A percentile compares a stretch with the other conserved stretches of the same genome.
Evolutionary conservation across 1,140 invertebrate species (phyloP).

Genomic region (Saxidomus purpurata): DNA sequence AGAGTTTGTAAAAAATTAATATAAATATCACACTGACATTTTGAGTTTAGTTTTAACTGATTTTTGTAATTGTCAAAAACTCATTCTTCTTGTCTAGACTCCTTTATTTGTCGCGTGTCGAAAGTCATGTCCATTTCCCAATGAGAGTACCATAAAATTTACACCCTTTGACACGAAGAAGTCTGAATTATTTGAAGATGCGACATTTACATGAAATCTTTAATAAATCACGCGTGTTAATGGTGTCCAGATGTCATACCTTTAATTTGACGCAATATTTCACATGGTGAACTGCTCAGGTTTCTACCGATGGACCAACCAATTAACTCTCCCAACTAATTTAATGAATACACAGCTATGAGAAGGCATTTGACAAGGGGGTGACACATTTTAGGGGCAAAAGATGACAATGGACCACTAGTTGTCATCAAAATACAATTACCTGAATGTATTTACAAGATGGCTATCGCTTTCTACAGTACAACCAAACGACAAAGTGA

Average conservation of each 20-base stretch:
- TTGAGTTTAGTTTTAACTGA: background rate
- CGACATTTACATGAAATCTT: constrained; percentile 46
- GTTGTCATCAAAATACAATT: constrained; percentile 44
- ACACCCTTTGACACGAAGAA: constrained; percentile 32
- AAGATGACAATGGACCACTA: constrained; percentile 55
- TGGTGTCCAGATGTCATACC: constrained; percentile 40
- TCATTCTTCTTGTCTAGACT: constrained; percentile 16
- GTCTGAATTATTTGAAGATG: constrained; percentile 27
- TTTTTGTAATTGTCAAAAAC: constrained; percentile 10
- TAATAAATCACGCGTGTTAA: constrained; percentile 38
- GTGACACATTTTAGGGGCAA: constrained; percentile 38
- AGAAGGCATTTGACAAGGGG: constrained; percentile 6
- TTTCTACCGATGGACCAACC: background rate
- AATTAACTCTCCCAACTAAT: constrained; percentile 42
- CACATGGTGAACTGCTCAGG: background rate
- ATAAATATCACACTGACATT: background rate
- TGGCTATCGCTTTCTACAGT: constrained; percentile 19
- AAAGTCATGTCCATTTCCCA: constrained; percentile 40
- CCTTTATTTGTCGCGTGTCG: constrained; percentile 15
- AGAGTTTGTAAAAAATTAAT: background rate
- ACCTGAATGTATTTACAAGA: constrained; percentile 52
- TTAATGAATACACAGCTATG: constrained; percentile 30
- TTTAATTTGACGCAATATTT: constrained; percentile 58
- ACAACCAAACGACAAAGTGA: constrained; percentile 18
- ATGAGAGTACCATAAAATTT: constrained; percentile 31